phyloP scores from a whole-genome alignment of 2,888 invertebrate species.

The Volucella inanis region DNA sequence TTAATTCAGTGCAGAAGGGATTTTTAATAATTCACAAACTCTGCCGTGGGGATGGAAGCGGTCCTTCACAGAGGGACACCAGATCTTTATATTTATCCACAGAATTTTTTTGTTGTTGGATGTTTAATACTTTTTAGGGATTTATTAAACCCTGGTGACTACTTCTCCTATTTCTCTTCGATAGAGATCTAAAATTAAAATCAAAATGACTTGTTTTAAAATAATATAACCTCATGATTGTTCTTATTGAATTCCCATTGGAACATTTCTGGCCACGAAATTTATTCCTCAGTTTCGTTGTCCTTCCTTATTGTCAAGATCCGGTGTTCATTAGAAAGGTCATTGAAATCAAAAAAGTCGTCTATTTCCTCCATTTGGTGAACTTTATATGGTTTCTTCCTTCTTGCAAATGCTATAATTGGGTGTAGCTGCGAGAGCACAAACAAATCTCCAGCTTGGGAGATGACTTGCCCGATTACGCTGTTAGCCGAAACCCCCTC shows the following conservation, averaged over 20 bases:
- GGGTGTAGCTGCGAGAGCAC: too few relatives aligned
- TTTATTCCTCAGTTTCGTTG: slow-evolving; percentile 11
- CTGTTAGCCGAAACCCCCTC: too few relatives aligned
- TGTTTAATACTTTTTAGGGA: slow-evolving; percentile 2
- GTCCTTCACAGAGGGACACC: slow-evolving; percentile 6
- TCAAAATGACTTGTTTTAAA: slow-evolving; percentile 20
- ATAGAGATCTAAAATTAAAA: slow-evolving; percentile 24
- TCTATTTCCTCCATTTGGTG: too few relatives aligned
- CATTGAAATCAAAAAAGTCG: too few relatives aligned
- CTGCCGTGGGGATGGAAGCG: slow-evolving; percentile 15
- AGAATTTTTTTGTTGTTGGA: slow-evolving; percentile 21
- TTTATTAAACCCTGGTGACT: slow-evolving; percentile 20
- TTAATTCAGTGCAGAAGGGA: slow-evolving; percentile 23
- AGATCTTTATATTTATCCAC: slow-evolving; percentile 22
- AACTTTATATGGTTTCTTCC: too few relatives aligned
- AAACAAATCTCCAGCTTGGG: too few relatives aligned
- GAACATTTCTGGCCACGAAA: slow-evolving; percentile 19
- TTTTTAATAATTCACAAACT: slow-evolving; percentile 23
- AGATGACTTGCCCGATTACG: too few relatives aligned
- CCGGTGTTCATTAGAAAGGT: too few relatives aligned
- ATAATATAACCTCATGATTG: neutral
- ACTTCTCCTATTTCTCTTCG: slow-evolving; percentile 25
- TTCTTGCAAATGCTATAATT: too few relatives aligned
- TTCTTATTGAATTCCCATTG: slow-evolving; percentile 17
- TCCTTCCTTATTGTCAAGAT: too few relatives aligned